Conservation (phyloP, 2,797 vertebrate genomes). For the Macrochelys suwanniensis region DNA sequence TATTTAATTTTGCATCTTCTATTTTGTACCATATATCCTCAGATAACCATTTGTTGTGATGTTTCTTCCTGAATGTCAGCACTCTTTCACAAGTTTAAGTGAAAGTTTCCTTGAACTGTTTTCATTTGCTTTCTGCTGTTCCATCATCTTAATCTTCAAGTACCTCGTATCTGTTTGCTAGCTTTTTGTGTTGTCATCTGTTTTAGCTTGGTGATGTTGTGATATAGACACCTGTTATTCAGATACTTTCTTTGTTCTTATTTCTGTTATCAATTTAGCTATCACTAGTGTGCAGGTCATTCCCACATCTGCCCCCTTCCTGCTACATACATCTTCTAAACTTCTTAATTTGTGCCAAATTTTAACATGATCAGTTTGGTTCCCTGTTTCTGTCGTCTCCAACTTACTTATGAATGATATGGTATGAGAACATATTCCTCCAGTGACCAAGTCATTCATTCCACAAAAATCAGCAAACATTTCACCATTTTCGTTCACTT, state of each 20-base stretch:
- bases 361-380: neutral
- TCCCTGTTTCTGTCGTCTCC: neutral
- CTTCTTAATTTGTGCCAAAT: neutral
- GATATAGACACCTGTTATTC: neutral
- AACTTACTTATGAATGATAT: neutral
- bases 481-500: too few species aligned
- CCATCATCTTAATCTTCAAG: neutral
- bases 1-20: neutral
- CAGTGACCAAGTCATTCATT: neutral
- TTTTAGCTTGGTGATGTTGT: neutral
- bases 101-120: neutral
- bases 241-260: neutral
- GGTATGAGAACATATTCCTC: neutral
- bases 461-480: neutral
- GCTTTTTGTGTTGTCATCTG: neutral
- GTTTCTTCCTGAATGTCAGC: neutral
- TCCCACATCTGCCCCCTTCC: neutral
- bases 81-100: neutral
- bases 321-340: neutral
- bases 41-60: neutral
- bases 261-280: neutral
- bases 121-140: neutral
- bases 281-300: neutral
- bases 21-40: neutral
- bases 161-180: neutral